Evolutionary conservation across 1,140 invertebrate genomes (phyloP).

Genomic region (Leptinotarsa undecemlineata): DNA sequence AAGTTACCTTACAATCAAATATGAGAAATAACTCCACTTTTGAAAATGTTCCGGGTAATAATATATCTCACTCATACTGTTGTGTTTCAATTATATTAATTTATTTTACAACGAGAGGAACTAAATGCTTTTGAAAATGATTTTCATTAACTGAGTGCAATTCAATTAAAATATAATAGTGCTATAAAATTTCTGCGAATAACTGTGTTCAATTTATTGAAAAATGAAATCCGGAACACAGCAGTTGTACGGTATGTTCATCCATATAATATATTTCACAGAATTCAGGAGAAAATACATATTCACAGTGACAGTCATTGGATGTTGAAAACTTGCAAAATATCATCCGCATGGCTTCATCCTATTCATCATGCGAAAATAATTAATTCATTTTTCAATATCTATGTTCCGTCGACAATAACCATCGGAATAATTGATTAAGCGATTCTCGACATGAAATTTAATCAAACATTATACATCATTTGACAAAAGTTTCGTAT

Average conservation of each 20-base stretch:
- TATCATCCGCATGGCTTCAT: not conserved
- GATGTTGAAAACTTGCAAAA: not conserved
- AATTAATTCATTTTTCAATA: slow-evolving; percentile 4
- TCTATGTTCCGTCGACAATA: not conserved
- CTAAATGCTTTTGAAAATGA: too few species aligned
- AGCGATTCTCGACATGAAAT: not conserved
- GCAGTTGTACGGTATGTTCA: slow-evolving; percentile 1
- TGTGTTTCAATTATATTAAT: too few species aligned
- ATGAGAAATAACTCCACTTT: too few species aligned
- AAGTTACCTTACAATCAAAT: too few species aligned
- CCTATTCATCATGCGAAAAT: not conserved
- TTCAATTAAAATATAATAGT: too few species aligned
- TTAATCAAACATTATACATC: slow-evolving; percentile 1
- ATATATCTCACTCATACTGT: too few species aligned
- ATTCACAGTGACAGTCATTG: not conserved
- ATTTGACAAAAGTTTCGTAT: not conserved
- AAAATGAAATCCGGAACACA: not conserved
- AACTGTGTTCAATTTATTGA: not conserved
- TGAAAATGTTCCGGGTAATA: too few species aligned
- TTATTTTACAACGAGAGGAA: too few species aligned
- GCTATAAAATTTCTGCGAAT: too few species aligned
- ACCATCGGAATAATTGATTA: not conserved
- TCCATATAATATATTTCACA: not conserved
- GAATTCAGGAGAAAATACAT: not conserved
- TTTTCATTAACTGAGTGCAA: too few species aligned